Conservation (phyloP, 2,797 vertebrate genomes). For the Scleropages formosus region DNA sequence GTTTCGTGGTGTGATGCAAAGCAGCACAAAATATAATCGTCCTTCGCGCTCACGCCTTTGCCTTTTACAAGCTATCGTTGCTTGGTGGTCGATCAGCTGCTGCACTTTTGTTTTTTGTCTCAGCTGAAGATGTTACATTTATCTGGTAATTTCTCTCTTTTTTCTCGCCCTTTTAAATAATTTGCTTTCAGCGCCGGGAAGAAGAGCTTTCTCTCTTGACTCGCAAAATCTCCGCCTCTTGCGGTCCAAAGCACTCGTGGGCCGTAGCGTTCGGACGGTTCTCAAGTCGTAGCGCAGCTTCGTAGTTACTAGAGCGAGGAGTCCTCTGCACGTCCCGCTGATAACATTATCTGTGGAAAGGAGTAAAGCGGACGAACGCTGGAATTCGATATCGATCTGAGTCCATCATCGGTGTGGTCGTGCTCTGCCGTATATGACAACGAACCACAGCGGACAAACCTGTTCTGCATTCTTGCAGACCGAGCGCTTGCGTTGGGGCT, state of each 20-base stretch:
- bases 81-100: too few species aligned
- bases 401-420: not conserved
- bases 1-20: too few species aligned
- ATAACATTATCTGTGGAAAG: not conserved
- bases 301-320: constrained; percentile 15
- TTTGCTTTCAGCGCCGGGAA: not conserved
- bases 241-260: not conserved
- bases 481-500: too few species aligned
- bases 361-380: too few species aligned
- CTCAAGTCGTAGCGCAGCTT: not conserved
- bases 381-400: not conserved
- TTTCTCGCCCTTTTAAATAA: not conserved
- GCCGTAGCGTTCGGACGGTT: constrained; percentile 3
- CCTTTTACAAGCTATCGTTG: too few species aligned
- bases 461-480: too few species aligned
- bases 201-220: not conserved
- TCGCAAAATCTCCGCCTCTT: not conserved
- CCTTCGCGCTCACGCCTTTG: too few species aligned
- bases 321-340: not conserved
- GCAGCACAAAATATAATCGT: too few species aligned
- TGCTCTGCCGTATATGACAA: not conserved
- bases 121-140: too few species aligned
- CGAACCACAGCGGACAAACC: not conserved
- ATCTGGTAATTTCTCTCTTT: not conserved
- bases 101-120: too few species aligned